phyloP scores from a whole-genome alignment of 2,797 vertebrate genomes.

The Leptoclinus maculatus region DNA sequence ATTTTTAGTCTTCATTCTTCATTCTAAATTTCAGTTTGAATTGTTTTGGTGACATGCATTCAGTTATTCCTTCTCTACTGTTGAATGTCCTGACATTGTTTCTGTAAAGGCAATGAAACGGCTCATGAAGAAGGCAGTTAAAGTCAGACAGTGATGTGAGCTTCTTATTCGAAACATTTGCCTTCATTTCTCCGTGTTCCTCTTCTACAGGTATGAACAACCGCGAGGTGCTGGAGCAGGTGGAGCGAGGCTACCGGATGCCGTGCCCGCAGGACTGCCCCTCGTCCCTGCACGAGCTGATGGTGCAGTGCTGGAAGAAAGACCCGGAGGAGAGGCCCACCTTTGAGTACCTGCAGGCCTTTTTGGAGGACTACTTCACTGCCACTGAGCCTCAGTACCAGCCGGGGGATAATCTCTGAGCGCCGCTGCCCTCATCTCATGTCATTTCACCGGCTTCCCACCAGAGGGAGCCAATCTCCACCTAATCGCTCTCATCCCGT shows the following conservation, averaged over 20 bases:
- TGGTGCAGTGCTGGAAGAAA: constrained; percentile 99
- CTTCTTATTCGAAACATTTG: neutral
- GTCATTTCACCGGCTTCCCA: constrained; percentile 60
- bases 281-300: constrained; percentile 97
- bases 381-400: constrained; percentile 99
- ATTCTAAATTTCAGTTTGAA: neutral
- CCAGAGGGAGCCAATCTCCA: constrained; percentile 68
- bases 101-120: neutral
- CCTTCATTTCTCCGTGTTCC: neutral
- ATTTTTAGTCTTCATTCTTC: neutral
- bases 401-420: constrained; percentile 98
- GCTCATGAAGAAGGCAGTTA: neutral
- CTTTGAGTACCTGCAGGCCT: constrained; percentile 98
- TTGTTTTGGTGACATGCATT: neutral
- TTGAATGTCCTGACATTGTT: neutral
- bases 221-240: constrained; percentile 98
- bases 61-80: neutral
- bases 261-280: constrained; percentile 99
- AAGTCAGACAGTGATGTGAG: neutral
- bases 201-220: constrained; percentile 95
- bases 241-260: constrained; percentile 98
- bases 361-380: constrained; percentile 99
- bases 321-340: constrained; percentile 98
- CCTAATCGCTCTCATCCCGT: constrained; percentile 53
- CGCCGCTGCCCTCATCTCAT: constrained; percentile 43